These are phyloP conservation scores for Caenorhabditis doughertyi DNA, from an alignment of 2,888 invertebrate genomes.

Conservation along the genomic window DNA sequence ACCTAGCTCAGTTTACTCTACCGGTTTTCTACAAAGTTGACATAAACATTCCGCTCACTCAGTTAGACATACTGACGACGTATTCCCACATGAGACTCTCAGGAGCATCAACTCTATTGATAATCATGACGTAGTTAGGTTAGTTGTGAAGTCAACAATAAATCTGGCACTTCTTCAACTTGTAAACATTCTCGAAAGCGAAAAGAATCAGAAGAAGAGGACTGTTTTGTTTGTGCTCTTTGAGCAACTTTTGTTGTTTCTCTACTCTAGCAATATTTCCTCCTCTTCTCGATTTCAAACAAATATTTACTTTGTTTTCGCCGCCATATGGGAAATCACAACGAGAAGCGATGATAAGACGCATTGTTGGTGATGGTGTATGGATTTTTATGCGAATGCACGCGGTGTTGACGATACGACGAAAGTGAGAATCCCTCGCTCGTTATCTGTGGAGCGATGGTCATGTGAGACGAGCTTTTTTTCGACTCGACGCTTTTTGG, in stretches of 20 bases:
- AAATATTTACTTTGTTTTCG: slow-evolving; percentile 40
- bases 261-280: neutral
- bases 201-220: slow-evolving; percentile 9
- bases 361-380: slow-evolving; percentile 7
- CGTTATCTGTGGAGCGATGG: slow-evolving; percentile 19
- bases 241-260: slow-evolving; percentile 27
- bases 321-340: slow-evolving; percentile 13
- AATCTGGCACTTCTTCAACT: slow-evolving; percentile 28
- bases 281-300: slow-evolving; percentile 11
- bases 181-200: slow-evolving; percentile 22
- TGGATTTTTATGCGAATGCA: slow-evolving; percentile 30
- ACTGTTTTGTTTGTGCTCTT: slow-evolving; percentile 43
- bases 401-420: neutral
- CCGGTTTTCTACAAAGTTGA: slow-evolving; percentile 32
- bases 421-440: slow-evolving; percentile 19
- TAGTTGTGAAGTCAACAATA: slow-evolving; percentile 31
- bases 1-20: slow-evolving; percentile 29
- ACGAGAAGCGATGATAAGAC: slow-evolving; percentile 2
- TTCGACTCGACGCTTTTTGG: slow-evolving; percentile 12
- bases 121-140: slow-evolving; percentile 23
- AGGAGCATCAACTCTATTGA: slow-evolving; percentile 20
- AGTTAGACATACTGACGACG: slow-evolving; percentile 46
- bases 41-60: slow-evolving; percentile 8
- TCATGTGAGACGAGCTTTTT: slow-evolving; percentile 36
- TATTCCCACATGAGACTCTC: slow-evolving; percentile 12